Base-by-base conservation (phyloP, 2,113 vertebrate species). In the Salvelinus sp. region DNA sequence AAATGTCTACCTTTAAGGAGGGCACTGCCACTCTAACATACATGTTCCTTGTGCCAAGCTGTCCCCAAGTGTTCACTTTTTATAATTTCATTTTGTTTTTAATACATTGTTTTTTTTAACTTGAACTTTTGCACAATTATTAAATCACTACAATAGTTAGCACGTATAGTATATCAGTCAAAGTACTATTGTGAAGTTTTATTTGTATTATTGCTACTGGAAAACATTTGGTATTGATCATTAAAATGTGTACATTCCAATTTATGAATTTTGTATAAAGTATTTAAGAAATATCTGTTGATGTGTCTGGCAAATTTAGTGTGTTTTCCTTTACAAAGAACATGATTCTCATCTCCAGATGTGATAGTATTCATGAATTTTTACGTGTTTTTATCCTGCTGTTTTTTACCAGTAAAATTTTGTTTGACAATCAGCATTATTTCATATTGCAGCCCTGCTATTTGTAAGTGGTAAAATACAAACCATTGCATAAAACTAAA, bases 1-100 rank as follows among this genome's bases (percentile, higher is more conserved):
- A 73, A 12, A 44, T 10, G 9, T 44, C 9, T 10, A 44, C 38
- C 2, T 44, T 44, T 44, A 44, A 44, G 38, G 9, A 44, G 0
- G 9, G 9, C 75, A 69, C 50, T 82, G 78, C 76, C 76, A 70
- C 76, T 85, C 64, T 89, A 72, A 87, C 70, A 83, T 27, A 75
- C 69, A 84, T 54, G 64, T 80, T 86, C 85, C 87, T 89, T 73
- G 92, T 94, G 92, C 93, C 93, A 93, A 92, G 80, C 78, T 86
- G 80, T 84, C 76, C 75, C 76, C 75, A 88, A 86, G 2, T 44
- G 38, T 44, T 44, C 38, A 10, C 38, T 38, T 38, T 38, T 38
- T 65, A 81, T 67, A 80, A 85, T 85, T 74, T 0, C 63, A 38
- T n/a, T 1, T 22, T 48, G 50, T 48, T 81, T 33, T 76, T 75